These are phyloP conservation scores for Tachystola acroxantha DNA, from an alignment of 2,888 invertebrate genomes.

Conservation along the genomic window DNA sequence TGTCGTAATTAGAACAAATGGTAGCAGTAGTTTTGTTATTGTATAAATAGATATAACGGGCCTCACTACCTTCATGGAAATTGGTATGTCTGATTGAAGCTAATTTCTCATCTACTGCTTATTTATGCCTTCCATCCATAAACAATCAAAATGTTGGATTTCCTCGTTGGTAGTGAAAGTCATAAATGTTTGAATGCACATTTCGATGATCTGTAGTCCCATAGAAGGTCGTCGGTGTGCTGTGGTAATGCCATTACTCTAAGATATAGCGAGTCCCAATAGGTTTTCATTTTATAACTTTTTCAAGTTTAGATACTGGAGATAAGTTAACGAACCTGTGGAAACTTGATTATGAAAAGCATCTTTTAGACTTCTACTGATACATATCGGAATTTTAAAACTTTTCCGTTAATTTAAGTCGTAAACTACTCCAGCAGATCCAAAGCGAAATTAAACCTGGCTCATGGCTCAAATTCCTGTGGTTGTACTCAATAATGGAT, in stretches of 20 bases:
- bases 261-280: conserved; percentile 12
- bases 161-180: neutral
- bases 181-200: neutral
- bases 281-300: neutral
- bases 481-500: neutral
- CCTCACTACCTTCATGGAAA: conserved; percentile 6
- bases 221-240: conserved; percentile 13
- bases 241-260: conserved; percentile 30
- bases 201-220: conserved; percentile 1
- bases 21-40: conserved; percentile 21
- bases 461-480: too few species aligned
- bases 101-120: too few species aligned
- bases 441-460: too few species aligned
- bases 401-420: too few species aligned
- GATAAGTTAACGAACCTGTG: too few species aligned
- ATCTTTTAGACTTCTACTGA: too few species aligned
- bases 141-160: too few species aligned
- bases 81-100: too few species aligned
- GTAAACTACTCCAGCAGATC: too few species aligned
- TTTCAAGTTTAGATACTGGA: neutral
- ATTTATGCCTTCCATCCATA: too few species aligned
- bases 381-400: conserved; percentile 2
- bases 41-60: conserved; percentile 13
- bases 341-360: too few species aligned
- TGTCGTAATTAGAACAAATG: conserved; percentile 35